Evolutionary conservation across 2,113 vertebrate species (phyloP).

Genomic region (Ailuropoda melanoleuca): DNA sequence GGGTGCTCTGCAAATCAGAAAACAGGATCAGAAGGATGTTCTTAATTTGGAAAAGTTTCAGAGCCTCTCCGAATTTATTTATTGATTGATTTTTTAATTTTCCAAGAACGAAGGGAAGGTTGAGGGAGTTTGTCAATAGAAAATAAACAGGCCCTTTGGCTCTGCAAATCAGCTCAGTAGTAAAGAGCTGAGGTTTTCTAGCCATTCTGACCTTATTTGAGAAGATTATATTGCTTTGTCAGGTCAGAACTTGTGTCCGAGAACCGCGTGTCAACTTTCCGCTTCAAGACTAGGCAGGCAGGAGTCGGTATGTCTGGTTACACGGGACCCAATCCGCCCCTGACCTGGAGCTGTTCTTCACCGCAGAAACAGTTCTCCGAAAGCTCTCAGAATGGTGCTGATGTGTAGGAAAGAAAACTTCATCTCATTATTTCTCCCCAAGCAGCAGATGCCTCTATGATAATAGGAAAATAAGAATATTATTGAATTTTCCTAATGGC

Average conservation of each 20-base stretch:
- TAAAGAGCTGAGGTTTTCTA: conserved; percentile 68
- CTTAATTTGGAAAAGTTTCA: neutral
- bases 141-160: conserved; percentile 19
- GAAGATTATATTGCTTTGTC: conserved; percentile 73
- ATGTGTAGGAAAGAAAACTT: conserved; percentile 52
- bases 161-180: conserved; percentile 56
- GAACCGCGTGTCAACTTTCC: conserved; percentile 79
- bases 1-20: neutral
- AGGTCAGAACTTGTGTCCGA: conserved; percentile 77
- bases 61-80: neutral
- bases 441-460: conserved; percentile 49
- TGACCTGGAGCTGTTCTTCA: conserved; percentile 57
- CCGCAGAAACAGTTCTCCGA: conserved; percentile 60
- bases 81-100: neutral
- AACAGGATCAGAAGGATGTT: neutral
- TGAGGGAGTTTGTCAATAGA: neutral
- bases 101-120: neutral
- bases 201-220: conserved; percentile 71
- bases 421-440: conserved; percentile 55
- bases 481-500: conserved; percentile 67
- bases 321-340: conserved; percentile 58
- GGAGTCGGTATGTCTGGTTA: conserved; percentile 71
- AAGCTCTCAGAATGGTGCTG: conserved; percentile 52
- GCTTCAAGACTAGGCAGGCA: conserved; percentile 72
- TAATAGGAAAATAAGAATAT: conserved; percentile 72